Evolutionary conservation across 2,888 invertebrate species (phyloP), one percentile per base, ranked within the genome.

Genomic region (Harpalus rubripes): DNA sequence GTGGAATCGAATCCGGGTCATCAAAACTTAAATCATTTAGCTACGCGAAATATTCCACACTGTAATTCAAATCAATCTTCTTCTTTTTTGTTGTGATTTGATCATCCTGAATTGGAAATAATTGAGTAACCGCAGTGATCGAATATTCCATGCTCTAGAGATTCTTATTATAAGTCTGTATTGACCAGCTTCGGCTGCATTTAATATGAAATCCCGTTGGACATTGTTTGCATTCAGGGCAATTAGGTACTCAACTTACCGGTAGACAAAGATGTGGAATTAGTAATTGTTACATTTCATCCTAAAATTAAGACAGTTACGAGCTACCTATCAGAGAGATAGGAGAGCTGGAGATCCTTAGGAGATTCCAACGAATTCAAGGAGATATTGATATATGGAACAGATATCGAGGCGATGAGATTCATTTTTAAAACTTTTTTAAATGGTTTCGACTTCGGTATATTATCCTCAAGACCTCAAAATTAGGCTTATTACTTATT

Each of bases 181-280:
- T 59, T 63, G 26, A 18, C 16, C 72, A 44, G 68, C 26, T 39
- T 44, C 44, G 44, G 18, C 3, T 74, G 72, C 72, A 44, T 74
- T 74, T 74, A 74, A 74, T 74, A 18, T 44, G 44, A 44, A 74
- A 74, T 74, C 72, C 44, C 52, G 10, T 1, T 10, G 72, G 72
- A 74, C 72, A 18, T 74, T 16, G 72, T 12, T 63, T 74, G 72
- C 72, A 74, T 74, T 74, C 72, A 74, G 44, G 72, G 18, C 44
- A 74, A 74, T 74, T 74, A 74, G 72, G 3, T 74, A 22, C 72
- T 74, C 26, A 74, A 44, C 72, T 74, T 74, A 44, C 44, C 72
- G 16, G 6, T 44, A 18, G 18, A 74, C 72, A 74, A 74, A 74
- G 72, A 74, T 44, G 39, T 68, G 44, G 22, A 74, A 74, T 72